Percentiles rank a stretch among this genome's conserved stretches.
Conservation (phyloP, 1,140 invertebrate genomes). For the Anastatus disparis region DNA sequence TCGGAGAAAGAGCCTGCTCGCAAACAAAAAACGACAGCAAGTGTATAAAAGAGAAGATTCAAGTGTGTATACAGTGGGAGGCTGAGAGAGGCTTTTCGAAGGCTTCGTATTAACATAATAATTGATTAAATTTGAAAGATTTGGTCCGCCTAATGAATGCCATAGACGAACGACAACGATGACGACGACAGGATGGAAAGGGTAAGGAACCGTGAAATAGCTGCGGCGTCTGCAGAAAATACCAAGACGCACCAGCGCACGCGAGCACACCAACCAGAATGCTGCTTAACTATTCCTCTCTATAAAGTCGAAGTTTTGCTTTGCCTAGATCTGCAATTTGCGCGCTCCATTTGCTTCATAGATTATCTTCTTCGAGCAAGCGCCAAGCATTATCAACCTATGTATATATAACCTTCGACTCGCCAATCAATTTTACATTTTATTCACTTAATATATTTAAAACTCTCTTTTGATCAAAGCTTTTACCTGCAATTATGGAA, state of each 20-base stretch:
- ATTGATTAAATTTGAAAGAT: constrained; percentile 58
- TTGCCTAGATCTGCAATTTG: constrained; percentile 16
- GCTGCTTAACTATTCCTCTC: constrained; percentile 28
- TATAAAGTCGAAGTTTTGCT: constrained; percentile 29
- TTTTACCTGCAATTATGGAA: too few relatives aligned
- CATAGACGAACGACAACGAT: constrained; percentile 48
- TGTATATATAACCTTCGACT: background rate
- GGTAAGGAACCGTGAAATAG: constrained; percentile 51
- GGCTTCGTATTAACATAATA: constrained; percentile 55
- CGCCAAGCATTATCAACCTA: background rate
- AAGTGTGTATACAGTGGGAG: constrained; percentile 16
- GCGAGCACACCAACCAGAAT: too few relatives aligned
- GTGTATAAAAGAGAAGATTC: background rate
- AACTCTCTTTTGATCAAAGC: too few relatives aligned
- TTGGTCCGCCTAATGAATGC: constrained; percentile 55
- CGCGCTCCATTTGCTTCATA: constrained; percentile 34
- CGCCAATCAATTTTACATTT: background rate
- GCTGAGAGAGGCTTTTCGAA: constrained; percentile 48
- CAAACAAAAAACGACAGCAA: constrained; percentile 6
- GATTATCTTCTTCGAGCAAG: background rate
- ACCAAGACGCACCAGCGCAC: constrained; percentile 23
- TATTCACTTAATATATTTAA: background rate
- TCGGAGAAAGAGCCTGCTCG: background rate
- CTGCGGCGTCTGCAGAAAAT: constrained; percentile 43
- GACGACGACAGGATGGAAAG: constrained; percentile 52